Percentiles rank a stretch among this genome's conserved stretches.
Evolutionary conservation across 2,797 vertebrate species (phyloP).

Genomic region (Lemur catta): DNA sequence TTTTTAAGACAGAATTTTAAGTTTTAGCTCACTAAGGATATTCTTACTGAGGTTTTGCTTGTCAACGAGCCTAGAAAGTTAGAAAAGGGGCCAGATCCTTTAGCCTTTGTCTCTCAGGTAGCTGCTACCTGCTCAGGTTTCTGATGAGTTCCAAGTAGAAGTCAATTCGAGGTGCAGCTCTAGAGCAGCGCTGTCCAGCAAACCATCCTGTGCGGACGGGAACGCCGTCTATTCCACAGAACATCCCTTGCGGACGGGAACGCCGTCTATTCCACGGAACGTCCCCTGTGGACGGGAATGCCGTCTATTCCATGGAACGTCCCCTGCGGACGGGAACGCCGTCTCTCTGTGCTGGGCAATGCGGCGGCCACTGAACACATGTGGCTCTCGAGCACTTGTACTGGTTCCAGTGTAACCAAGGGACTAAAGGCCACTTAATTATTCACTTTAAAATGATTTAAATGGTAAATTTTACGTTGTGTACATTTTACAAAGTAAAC

Average conservation of each 20-base stretch:
- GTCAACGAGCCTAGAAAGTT: background rate
- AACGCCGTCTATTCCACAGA: background rate
- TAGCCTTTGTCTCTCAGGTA: background rate
- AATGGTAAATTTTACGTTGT: background rate
- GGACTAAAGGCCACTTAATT: background rate
- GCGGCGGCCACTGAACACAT: rapidly evolving
- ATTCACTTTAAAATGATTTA: background rate
- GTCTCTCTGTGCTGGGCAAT: background rate
- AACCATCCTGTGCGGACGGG: rapidly evolving
- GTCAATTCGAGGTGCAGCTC: rapidly evolving
- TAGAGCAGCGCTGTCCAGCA: rapidly evolving
- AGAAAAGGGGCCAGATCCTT: background rate
- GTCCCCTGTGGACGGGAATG: background rate
- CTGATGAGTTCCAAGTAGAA: too few species aligned
- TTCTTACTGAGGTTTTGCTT: background rate
- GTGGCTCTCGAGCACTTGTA: rapidly evolving
- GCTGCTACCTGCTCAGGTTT: background rate
- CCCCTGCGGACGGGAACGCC: background rate
- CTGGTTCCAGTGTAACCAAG: background rate
- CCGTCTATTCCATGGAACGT: background rate
- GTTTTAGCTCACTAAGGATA: background rate
- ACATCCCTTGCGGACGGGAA: background rate
- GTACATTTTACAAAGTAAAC: background rate
- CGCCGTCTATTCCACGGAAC: background rate
- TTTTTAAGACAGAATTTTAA: background rate